Base-by-base conservation (phyloP, 2,888 invertebrate genomes). In the Pyrocoelia pectoralis region DNA sequence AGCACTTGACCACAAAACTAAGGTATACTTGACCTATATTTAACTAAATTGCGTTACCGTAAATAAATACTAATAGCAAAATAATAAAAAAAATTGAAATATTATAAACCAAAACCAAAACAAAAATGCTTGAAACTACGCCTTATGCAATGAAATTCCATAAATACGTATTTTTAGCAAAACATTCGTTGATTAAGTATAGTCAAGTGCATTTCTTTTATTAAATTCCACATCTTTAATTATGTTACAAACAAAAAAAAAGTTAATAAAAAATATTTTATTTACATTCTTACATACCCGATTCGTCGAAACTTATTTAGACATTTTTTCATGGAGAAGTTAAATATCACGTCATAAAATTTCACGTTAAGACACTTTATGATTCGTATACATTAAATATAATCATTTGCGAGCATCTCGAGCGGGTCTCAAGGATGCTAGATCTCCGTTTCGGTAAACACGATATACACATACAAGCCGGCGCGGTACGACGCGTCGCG, bases 401-500 rank as follows among this genome's bases (percentile, higher is more conserved):
- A 50, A 50, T 56, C 57, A 49, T 33, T 48, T 53, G 18, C 46
- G 54, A 62, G 53, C 53, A 53, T 41, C 41, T 24, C 49, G 43
- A 59, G 50, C 63, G 48, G n/a, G 29, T 59, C 41, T 58, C 63
- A 64, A 60, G 50, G 58, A 50, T 59, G 51, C 65, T 57, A 59
- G 65, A 61, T 64, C 63, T 64, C 63, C 56, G 48, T 67, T 70
- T 65, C 67, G 68, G 69, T 70, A 69, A 70, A 70, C 70, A 68
- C 61, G 59, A 68, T 57, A 2, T 46, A 46, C 14, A 53, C 61
- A 54, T 63, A 61, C 61, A 63, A 69, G 71, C 65, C 75, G 75
- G 72, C 72, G 74, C 76, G 76, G 10, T n/a, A 61, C 69, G 71
- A 69, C 70, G 65, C 75, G 75, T 71, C 73, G 74, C 76, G 75